Evolutionary conservation across 2,113 vertebrate genomes (phyloP).

Genomic region (Opisthocomus hoazin): DNA sequence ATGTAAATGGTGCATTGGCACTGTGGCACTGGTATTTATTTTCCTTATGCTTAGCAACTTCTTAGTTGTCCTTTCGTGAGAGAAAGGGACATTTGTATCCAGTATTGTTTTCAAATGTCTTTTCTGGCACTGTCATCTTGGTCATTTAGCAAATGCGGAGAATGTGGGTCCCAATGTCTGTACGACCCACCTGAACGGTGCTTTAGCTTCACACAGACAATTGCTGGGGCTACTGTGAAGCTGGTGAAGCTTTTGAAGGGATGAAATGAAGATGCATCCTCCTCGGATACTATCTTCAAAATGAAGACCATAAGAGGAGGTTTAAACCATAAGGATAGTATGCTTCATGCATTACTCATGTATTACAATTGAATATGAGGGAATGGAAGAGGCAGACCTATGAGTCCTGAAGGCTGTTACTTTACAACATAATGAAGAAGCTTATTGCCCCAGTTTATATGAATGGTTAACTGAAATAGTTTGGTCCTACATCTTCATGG

Average conservation of each 20-base stretch:
- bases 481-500: neutral
- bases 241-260: neutral
- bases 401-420: neutral
- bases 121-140: neutral
- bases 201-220: fast-evolving
- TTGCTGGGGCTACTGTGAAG: neutral
- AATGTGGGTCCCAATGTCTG: neutral
- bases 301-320: neutral
- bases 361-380: neutral
- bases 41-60: neutral
- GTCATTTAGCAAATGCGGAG: neutral
- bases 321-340: neutral
- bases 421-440: neutral
- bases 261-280: neutral
- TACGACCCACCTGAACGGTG: neutral
- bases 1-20: neutral
- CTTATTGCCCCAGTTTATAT: neutral
- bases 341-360: neutral
- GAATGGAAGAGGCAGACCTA: neutral
- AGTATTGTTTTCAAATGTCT: neutral
- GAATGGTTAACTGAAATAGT: neutral
- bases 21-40: neutral
- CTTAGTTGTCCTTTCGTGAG: neutral
- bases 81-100: neutral
- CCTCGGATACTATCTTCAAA: neutral